phyloP scores from a whole-genome alignment of 2,113 vertebrate genomes.

The Sprattus sprattus region DNA sequence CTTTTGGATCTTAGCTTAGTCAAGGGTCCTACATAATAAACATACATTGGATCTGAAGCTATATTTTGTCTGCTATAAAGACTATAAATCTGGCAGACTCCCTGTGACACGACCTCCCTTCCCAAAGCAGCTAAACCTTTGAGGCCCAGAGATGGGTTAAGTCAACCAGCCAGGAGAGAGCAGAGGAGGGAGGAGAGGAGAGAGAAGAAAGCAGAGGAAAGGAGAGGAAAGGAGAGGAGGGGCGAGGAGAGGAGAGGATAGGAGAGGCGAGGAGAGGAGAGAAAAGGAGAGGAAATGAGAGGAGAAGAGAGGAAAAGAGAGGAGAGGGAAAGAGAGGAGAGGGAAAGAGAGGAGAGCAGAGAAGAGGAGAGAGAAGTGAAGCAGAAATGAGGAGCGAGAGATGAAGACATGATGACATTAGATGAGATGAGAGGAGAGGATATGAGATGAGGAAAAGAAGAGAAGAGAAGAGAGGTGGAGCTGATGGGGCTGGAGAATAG shows the following conservation, averaged over 20 bases:
- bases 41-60: too few species aligned
- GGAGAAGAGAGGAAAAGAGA: too few species aligned
- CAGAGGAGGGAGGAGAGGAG: not conserved
- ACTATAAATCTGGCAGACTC: constrained; percentile 37
- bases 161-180: not conserved
- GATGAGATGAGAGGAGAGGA: not conserved
- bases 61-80: too few species aligned
- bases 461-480: constrained; percentile 13
- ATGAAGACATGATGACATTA: not conserved
- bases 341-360: not conserved
- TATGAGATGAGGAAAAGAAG: not conserved
- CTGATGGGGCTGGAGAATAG: constrained; percentile 44
- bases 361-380: not conserved
- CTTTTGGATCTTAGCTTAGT: too few species aligned
- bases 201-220: not conserved
- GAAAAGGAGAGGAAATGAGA: not conserved
- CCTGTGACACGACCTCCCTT: constrained; percentile 55
- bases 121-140: constrained; percentile 47
- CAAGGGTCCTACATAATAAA: too few species aligned
- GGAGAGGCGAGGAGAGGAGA: not conserved
- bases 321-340: not conserved
- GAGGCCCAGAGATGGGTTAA: constrained; percentile 51
- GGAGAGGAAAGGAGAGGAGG: not conserved
- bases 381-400: not conserved
- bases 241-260: not conserved